phyloP scores from a whole-genome alignment of 1,140 invertebrate genomes.

The Limonius californicus region DNA sequence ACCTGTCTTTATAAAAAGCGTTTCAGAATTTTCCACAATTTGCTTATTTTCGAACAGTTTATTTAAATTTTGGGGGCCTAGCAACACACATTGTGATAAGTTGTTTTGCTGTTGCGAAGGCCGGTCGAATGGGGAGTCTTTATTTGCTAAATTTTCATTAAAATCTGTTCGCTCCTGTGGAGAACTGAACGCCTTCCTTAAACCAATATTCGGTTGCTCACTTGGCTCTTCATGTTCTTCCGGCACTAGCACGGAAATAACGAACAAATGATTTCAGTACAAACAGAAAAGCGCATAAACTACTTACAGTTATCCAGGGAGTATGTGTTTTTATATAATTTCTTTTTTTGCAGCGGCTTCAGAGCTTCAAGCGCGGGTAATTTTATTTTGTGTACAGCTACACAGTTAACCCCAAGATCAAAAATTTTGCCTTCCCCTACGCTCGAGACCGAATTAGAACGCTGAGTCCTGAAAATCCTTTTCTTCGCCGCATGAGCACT shows the following conservation, averaged over 20 bases:
- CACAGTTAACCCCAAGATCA: slow-evolving; percentile 40
- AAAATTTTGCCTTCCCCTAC: slow-evolving; percentile 40
- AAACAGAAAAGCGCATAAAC: too few species aligned
- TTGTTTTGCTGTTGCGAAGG: slow-evolving; percentile 36
- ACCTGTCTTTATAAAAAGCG: slow-evolving; percentile 42
- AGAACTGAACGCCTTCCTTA: slow-evolving; percentile 45
- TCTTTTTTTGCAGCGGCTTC: slow-evolving; percentile 39
- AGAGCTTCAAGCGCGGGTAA: slow-evolving; percentile 40
- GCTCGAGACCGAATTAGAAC: slow-evolving; percentile 39
- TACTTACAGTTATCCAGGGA: slow-evolving; percentile 45
- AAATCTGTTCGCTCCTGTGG: slow-evolving; percentile 44
- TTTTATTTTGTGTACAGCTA: slow-evolving; percentile 36
- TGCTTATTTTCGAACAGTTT: slow-evolving; percentile 46
- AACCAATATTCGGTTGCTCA: not conserved
- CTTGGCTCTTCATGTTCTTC: slow-evolving; percentile 28
- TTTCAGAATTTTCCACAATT: slow-evolving; percentile 44
- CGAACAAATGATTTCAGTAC: not conserved
- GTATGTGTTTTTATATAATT: slow-evolving; percentile 40
- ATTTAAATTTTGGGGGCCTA: slow-evolving; percentile 44
- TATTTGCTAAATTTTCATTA: slow-evolving; percentile 20
- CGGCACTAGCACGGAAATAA: slow-evolving; percentile 35
- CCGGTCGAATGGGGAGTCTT: slow-evolving; percentile 30
- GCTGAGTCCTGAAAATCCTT: slow-evolving; percentile 25
- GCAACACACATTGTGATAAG: slow-evolving; percentile 40
- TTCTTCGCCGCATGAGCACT: not conserved